Conservation (phyloP, 2,797 vertebrate species). For the Ptychadena robeensis region DNA sequence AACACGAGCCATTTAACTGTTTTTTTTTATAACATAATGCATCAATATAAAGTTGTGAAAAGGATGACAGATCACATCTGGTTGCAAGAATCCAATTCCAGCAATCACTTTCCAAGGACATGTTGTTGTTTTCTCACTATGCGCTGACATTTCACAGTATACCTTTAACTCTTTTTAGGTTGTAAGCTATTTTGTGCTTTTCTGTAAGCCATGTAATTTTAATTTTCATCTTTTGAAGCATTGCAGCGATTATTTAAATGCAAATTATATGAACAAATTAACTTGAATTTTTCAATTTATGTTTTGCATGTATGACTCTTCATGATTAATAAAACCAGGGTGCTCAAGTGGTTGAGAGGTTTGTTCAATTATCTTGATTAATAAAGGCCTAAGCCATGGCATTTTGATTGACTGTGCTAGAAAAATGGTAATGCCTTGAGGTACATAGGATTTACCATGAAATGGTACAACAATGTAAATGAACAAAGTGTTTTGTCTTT, state of each 20-base stretch:
- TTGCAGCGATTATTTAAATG: neutral
- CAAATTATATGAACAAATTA: neutral
- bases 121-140: neutral
- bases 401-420: neutral
- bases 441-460: neutral
- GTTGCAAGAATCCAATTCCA: neutral
- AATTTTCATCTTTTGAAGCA: neutral
- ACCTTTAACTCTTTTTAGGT: neutral
- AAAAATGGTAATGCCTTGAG: neutral
- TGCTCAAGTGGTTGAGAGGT: no score
- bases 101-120: neutral
- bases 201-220: neutral
- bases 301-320: neutral
- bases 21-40: neutral
- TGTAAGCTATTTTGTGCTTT: neutral
- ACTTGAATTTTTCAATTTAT: neutral
- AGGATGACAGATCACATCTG: neutral
- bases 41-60: neutral
- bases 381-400: neutral
- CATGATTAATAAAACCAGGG: constrained; percentile 4
- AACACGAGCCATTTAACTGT: no score
- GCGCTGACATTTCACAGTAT: neutral
- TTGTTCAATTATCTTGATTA: constrained; percentile 8
- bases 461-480: neutral
- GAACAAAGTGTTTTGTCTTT: no score